These are phyloP conservation scores for Adelognathus sp. DNA, from an alignment of 2,888 invertebrate genomes.

Conservation along the genomic window DNA sequence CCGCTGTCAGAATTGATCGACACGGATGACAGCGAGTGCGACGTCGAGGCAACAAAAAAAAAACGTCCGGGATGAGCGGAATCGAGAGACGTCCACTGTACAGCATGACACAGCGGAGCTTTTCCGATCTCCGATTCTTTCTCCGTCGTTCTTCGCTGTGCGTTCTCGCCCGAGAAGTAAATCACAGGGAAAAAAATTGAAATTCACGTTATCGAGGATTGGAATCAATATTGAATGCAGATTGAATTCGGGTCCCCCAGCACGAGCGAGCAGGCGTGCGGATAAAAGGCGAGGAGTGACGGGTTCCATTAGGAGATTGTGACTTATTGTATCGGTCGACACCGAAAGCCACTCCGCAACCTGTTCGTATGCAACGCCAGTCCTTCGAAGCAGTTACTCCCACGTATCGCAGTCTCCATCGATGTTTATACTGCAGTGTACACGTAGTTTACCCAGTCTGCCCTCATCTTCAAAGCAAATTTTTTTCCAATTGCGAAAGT, in stretches of 20 bases:
- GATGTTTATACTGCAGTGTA: slow-evolving; percentile 1
- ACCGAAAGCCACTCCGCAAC: slow-evolving; percentile 72
- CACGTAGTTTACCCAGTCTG: background rate
- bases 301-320: slow-evolving; percentile 75
- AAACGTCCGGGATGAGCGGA: background rate
- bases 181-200: slow-evolving; percentile 77
- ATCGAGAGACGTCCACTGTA: slow-evolving; percentile 1
- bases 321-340: slow-evolving; percentile 74
- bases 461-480: background rate
- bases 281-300: slow-evolving; percentile 68
- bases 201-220: slow-evolving; percentile 76
- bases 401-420: background rate
- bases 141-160: background rate
- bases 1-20: slow-evolving; percentile 54
- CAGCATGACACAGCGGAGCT: slow-evolving; percentile 23
- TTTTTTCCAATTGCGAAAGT: slow-evolving; percentile 12
- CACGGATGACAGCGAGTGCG: slow-evolving; percentile 43
- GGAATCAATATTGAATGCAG: slow-evolving; percentile 79
- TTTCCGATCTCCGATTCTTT: slow-evolving; percentile 45
- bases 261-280: no score
- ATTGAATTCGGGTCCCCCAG: slow-evolving; percentile 71
- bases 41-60: slow-evolving; percentile 16
- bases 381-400: slow-evolving; percentile 32
- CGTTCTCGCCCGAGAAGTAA: slow-evolving; percentile 72
- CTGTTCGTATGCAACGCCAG: slow-evolving; percentile 43